These are phyloP conservation scores for Oncorhynchus clarkii DNA, from an alignment of 2,113 vertebrate genomes.

Conservation along the genomic window DNA sequence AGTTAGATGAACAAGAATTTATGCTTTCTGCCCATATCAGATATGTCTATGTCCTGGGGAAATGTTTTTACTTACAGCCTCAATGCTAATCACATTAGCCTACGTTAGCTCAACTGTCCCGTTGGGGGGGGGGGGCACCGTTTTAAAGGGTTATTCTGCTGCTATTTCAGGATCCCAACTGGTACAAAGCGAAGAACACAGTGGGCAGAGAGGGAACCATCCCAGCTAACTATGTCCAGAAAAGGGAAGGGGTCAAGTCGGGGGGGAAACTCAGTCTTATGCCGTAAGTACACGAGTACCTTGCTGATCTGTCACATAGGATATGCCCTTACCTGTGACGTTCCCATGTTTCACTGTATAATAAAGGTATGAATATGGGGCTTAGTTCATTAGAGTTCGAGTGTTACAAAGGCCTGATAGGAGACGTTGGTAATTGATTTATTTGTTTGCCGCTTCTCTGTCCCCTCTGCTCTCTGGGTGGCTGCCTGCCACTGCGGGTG, in stretches of 20 bases:
- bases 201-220: constrained; percentile 94
- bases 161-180: constrained; percentile 88
- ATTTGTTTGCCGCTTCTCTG: not conserved
- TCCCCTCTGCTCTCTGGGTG: constrained; percentile 14
- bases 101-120: no score
- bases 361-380: not conserved
- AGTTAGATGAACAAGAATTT: no score
- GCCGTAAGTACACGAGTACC: constrained; percentile 84
- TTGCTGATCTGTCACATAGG: not conserved
- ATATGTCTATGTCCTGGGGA: no score
- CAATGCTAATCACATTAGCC: no score
- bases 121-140: no score
- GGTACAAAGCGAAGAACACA: constrained; percentile 97
- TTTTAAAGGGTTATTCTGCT: not conserved
- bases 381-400: not conserved
- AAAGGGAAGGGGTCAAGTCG: constrained; percentile 93
- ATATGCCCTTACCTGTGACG: not conserved
- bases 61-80: no score
- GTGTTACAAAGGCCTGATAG: not conserved
- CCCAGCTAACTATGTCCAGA: constrained; percentile 98
- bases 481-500: constrained; percentile 28
- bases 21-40: no score
- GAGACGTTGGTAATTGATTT: not conserved
- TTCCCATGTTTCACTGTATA: not conserved
- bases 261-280: constrained; percentile 97